Evolutionary conservation across 2,113 vertebrate genomes (phyloP).

Genomic region (Oncorhynchus tshawytscha): DNA sequence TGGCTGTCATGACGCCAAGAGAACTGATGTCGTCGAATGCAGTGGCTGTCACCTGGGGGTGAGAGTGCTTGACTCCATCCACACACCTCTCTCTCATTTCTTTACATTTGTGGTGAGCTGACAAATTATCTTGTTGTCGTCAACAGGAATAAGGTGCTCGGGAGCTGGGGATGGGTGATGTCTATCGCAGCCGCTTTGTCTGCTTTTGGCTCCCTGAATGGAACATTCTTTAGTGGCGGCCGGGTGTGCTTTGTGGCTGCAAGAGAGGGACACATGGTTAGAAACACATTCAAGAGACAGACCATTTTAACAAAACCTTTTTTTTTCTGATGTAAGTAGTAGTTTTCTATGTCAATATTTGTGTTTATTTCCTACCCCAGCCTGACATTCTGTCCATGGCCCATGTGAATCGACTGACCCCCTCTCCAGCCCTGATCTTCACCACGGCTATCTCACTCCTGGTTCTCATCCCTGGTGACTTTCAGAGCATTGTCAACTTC

Average conservation of each 20-base stretch:
- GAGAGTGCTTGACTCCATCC: slow-evolving; percentile 41
- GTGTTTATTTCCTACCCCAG: slow-evolving; percentile 54
- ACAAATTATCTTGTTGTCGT: not conserved
- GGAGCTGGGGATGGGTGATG: slow-evolving; percentile 86
- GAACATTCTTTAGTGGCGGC: slow-evolving; percentile 82
- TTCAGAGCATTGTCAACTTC: slow-evolving; percentile 82
- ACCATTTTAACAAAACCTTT: not conserved
- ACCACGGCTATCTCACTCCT: slow-evolving; percentile 79
- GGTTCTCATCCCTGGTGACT: slow-evolving; percentile 80
- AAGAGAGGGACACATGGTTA: slow-evolving; percentile 88
- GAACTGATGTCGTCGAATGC: slow-evolving; percentile 83
- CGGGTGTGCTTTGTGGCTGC: slow-evolving; percentile 82
- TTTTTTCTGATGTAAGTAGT: not conserved
- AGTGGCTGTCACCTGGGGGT: slow-evolving; percentile 88
- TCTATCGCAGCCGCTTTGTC: slow-evolving; percentile 84
- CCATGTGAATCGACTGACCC: slow-evolving; percentile 77
- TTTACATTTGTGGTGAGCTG: not conserved
- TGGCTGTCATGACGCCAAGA: slow-evolving; percentile 79
- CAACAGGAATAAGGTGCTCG: slow-evolving; percentile 83
- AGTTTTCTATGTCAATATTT: too few species aligned
- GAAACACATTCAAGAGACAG: slow-evolving; percentile 11
- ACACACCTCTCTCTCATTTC: not conserved
- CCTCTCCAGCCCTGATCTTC: slow-evolving; percentile 84
- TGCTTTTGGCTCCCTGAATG: slow-evolving; percentile 81
- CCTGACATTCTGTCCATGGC: slow-evolving; percentile 85